phyloP scores from a whole-genome alignment of 2,797 vertebrate species.

The Limnodromus scolopaceus region DNA sequence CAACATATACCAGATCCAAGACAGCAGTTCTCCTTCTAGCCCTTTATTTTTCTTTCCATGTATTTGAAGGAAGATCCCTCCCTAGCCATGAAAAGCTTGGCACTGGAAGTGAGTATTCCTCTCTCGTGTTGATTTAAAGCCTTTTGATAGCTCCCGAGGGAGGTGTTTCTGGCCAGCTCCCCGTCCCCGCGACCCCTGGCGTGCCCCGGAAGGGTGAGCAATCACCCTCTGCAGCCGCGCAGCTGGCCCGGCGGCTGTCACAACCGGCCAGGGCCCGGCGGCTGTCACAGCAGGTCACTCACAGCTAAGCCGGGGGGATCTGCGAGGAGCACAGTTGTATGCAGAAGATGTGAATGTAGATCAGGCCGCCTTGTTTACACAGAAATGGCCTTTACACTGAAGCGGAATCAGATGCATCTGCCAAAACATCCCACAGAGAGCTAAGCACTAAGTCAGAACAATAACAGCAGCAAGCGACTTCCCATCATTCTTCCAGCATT shows the following conservation, averaged over 20 bases:
- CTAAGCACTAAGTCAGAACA: slow-evolving; percentile 21
- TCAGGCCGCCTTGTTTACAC: slow-evolving; percentile 13
- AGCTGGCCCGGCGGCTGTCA: neutral
- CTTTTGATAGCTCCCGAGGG: neutral
- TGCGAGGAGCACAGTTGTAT: neutral
- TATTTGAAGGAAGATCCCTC: neutral
- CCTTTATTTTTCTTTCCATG: slow-evolving; percentile 26
- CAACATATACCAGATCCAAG: neutral
- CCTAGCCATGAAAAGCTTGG: neutral
- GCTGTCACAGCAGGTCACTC: slow-evolving; percentile 7
- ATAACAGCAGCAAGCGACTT: slow-evolving; percentile 2
- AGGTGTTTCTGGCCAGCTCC: neutral
- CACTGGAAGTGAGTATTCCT: neutral
- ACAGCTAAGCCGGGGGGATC: neutral
- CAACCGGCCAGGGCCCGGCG: neutral
- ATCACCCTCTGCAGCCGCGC: neutral
- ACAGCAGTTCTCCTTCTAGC: neutral
- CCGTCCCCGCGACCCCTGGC: neutral
- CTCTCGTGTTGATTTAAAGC: neutral
- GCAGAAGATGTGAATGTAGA: neutral
- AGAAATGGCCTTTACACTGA: slow-evolving; percentile 15
- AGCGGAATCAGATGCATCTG: slow-evolving; percentile 15
- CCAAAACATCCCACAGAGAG: slow-evolving; percentile 35
- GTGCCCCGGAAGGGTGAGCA: slow-evolving; percentile 13
- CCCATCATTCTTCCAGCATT: slow-evolving; percentile 18